Evolutionary conservation across 1,140 invertebrate species (phyloP), one percentile per base, ranked within the genome.

Genomic region (Acromyrmex charruanus): DNA sequence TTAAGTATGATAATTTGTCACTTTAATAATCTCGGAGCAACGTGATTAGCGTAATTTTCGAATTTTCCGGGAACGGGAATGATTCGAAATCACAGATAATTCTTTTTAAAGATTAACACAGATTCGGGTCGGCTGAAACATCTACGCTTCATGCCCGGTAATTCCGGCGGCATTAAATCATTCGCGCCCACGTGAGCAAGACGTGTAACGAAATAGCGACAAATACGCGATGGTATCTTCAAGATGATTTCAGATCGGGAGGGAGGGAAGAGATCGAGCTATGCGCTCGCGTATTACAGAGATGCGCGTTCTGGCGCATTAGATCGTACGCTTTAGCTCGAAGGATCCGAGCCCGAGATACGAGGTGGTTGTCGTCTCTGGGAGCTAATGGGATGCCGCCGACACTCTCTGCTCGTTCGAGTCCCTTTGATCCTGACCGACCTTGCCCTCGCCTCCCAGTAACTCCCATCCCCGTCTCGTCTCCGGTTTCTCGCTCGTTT

Each of bases 351-450:
- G 91, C 21, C 10, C 49, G 74, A 93, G 92, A 93, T 92, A 92
- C 91, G 88, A 90, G 80, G 91, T 91, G 94, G 92, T 91, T 92
- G 93, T 94, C 91, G 93, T 93, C 91, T 92, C 88, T 92, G 93
- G 93, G 82, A 93, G 94, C 93, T 94, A 94, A 94, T 94, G 94
- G 94, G 93, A 93, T 92, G 90, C 93, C 91, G 91, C 89, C 91
- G 92, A 93, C 93, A 93, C 92, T 92, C 91, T 91, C 89, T 65
- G 91, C 92, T 91, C 91, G 77, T 89, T 89, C 92, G 93, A 93
- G 89, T 91, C 91, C 87, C 94, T 95, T 95, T 95, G 94, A 95
- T 93, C 93, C 92, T 90, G 90, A 65, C 94, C 94, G 94, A 93
- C 92, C 93, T 93, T 93, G 93, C 92, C 91, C 89, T 93, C 91